Evolutionary conservation across 2,113 vertebrate species (phyloP).

Genomic region (Falcunculus frontatus): DNA sequence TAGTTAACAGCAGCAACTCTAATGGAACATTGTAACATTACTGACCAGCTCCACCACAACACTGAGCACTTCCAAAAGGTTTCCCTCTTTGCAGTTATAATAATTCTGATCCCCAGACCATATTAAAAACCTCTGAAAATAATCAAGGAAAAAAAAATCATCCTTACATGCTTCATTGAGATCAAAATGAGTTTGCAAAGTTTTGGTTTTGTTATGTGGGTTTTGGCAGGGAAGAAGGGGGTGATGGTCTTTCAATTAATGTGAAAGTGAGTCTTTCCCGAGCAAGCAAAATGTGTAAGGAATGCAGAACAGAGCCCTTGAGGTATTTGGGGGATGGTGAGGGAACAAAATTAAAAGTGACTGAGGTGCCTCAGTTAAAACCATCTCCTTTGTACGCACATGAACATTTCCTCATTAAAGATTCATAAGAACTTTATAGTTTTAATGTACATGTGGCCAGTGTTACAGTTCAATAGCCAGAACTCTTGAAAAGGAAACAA

Average conservation of each 20-base stretch:
- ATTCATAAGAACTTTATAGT: constrained; percentile 44
- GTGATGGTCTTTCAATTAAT: not conserved
- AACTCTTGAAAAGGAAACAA: not conserved
- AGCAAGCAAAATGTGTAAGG: constrained; percentile 22
- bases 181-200: not conserved
- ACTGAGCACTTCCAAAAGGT: not conserved
- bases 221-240: not conserved
- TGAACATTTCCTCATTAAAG: constrained; percentile 35
- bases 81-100: not conserved
- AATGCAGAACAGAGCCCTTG: constrained; percentile 42
- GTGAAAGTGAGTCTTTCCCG: not conserved
- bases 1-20: not conserved
- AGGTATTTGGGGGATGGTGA: constrained; percentile 55
- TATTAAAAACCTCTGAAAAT: not conserved
- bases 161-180: not conserved
- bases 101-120: not conserved
- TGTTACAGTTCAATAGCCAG: constrained; percentile 25
- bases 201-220: not conserved
- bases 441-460: constrained; percentile 39
- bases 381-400: not conserved
- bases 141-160: not conserved
- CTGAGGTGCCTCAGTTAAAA: constrained; percentile 34
- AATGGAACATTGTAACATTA: not conserved
- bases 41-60: not conserved
- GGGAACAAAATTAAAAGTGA: constrained; percentile 20